phyloP scores from a whole-genome alignment of 2,113 vertebrate species.

The Otus sunia region DNA sequence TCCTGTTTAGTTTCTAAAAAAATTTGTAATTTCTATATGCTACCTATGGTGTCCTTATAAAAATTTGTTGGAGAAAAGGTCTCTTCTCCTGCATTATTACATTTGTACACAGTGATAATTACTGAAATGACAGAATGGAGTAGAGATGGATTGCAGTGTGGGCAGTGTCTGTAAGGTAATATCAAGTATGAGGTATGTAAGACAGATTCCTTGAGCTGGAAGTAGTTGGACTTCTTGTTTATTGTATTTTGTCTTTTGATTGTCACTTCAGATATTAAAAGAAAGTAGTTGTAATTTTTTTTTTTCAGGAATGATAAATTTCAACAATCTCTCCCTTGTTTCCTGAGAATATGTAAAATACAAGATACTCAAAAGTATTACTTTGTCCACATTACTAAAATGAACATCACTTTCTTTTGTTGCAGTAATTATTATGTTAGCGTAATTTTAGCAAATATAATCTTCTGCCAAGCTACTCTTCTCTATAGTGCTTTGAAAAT shows the following conservation, averaged over 20 bases:
- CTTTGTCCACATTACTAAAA: not conserved
- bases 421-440: not conserved
- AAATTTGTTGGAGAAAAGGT: not conserved
- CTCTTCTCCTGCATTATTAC: not conserved
- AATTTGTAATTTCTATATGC: not conserved
- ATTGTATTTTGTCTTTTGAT: not conserved
- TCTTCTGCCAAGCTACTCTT: not conserved
- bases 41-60: not conserved
- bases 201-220: not conserved
- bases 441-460: not conserved
- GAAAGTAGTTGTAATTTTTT: not conserved
- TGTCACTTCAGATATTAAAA: constrained; percentile 4
- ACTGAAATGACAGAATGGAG: constrained; percentile 2
- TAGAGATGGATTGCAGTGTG: not conserved
- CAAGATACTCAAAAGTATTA: not conserved
- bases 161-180: constrained; percentile 1
- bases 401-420: not conserved
- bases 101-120: constrained; percentile 27
- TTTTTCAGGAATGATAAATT: not conserved
- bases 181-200: not conserved
- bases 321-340: not conserved
- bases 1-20: not conserved
- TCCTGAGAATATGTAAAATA: not conserved
- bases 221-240: not conserved
- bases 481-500: not conserved